phyloP scores from a whole-genome alignment of 1,140 invertebrate genomes.

The Epicauta chinensis region DNA sequence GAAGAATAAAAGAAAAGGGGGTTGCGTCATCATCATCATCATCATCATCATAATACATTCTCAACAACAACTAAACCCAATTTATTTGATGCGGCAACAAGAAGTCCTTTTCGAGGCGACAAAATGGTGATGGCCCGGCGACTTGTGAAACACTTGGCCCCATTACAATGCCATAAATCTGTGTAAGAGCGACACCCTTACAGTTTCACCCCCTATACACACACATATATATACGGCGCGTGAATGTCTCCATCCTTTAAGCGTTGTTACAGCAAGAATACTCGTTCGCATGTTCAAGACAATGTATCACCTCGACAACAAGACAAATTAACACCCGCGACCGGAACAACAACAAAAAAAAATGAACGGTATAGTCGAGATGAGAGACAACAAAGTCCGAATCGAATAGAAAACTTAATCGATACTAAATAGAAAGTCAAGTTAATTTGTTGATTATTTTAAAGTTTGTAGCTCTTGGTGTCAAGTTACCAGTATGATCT shows the following conservation, averaged over 20 bases:
- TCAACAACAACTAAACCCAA: conserved; percentile 29
- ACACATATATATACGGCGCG: conserved; percentile 7
- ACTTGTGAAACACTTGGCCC: conserved; percentile 43
- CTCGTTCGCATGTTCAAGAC: conserved; percentile 25
- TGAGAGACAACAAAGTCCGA: too few species aligned
- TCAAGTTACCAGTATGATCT: too few species aligned
- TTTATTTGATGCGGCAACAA: conserved; percentile 39
- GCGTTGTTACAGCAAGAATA: conserved; percentile 4
- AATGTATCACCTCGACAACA: conserved; percentile 26
- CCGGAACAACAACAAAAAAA: not conserved
- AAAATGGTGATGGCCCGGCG: conserved; percentile 41
- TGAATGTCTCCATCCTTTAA: conserved; percentile 32
- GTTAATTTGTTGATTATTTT: not conserved
- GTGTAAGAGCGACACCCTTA: conserved; percentile 11
- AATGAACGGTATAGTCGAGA: not conserved
- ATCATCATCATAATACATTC: too few species aligned
- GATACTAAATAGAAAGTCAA: not conserved
- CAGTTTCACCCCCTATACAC: not conserved
- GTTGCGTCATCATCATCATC: too few species aligned
- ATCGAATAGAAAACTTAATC: too few species aligned
- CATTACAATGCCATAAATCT: conserved; percentile 45
- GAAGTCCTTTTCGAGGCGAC: conserved; percentile 35
- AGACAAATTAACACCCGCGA: conserved; percentile 24
- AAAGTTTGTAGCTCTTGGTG: too few species aligned
- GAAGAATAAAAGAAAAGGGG: not conserved